These are phyloP conservation scores for Siniperca chuatsi DNA, from an alignment of 2,113 vertebrate genomes.

Conservation along the genomic window DNA sequence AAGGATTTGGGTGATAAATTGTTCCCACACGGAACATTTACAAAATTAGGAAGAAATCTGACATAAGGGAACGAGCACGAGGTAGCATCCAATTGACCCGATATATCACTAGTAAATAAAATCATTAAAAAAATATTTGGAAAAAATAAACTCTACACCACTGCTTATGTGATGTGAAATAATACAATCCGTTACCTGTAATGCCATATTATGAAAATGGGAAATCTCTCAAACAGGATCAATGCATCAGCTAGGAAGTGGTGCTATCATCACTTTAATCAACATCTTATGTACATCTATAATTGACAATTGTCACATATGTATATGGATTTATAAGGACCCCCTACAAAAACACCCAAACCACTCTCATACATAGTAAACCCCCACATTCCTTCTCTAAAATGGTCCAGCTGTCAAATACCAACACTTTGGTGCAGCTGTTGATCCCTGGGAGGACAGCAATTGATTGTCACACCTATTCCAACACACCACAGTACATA, in stretches of 20 bases:
- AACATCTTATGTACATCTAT: neutral
- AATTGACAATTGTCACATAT: neutral
- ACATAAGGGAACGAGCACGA: neutral
- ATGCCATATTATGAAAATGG: neutral
- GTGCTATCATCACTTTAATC: neutral
- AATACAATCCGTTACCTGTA: neutral
- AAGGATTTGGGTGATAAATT: neutral
- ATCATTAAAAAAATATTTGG: neutral
- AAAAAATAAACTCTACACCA: neutral
- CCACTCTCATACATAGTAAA: neutral
- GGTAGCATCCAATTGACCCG: neutral
- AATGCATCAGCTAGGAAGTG: neutral
- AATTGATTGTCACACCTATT: constrained; percentile 52
- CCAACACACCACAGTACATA: constrained; percentile 17
- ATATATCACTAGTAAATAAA: neutral
- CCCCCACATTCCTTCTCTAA: neutral
- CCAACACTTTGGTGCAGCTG: constrained; percentile 66
- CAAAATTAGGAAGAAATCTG: neutral
- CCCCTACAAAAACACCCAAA: neutral
- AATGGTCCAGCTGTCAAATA: constrained; percentile 53
- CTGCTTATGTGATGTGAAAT: neutral
- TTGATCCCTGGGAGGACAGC: constrained; percentile 40
- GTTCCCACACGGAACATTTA: neutral
- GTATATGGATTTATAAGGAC: neutral
- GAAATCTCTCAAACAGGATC: neutral